phyloP scores from a whole-genome alignment of 2,797 vertebrate species.

The Falco cherrug region DNA sequence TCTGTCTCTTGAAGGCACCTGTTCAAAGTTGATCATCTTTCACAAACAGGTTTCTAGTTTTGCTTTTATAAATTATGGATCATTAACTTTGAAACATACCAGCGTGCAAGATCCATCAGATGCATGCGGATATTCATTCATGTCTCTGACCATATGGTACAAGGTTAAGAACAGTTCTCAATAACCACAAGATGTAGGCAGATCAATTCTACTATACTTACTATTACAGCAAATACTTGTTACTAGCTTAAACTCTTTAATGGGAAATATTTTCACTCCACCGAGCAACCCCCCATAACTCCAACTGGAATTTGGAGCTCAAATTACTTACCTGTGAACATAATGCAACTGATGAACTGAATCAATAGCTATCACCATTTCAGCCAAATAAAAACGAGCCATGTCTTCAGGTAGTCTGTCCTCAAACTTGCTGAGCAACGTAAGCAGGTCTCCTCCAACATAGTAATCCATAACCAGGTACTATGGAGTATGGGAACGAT shows the following conservation, averaged over 20 bases:
- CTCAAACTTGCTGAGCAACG: slow-evolving; percentile 98
- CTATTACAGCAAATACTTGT: background rate
- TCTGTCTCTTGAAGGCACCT: background rate
- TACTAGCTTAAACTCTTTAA: background rate
- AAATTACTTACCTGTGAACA: slow-evolving; percentile 89
- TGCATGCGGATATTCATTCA: background rate
- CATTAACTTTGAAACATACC: background rate
- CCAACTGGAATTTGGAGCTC: background rate
- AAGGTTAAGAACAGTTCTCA: background rate
- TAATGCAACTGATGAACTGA: slow-evolving; percentile 99
- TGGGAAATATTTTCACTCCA: background rate
- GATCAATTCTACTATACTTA: accelerated
- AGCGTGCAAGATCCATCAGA: background rate
- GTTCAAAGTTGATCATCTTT: background rate
- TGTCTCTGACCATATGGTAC: background rate
- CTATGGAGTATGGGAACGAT: slow-evolving; percentile 58
- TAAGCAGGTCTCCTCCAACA: slow-evolving; percentile 96
- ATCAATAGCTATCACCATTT: slow-evolving; percentile 98
- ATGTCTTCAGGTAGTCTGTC: slow-evolving; percentile 97
- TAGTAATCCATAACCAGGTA: slow-evolving; percentile 99
- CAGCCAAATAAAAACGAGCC: slow-evolving; percentile 97
- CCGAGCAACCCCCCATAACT: background rate
- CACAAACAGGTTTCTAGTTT: background rate
- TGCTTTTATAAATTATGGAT: background rate
- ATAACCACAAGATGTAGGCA: background rate